Base-by-base conservation (phyloP, 2,888 invertebrate genomes). In the Caenorhabditis sp. region DNA sequence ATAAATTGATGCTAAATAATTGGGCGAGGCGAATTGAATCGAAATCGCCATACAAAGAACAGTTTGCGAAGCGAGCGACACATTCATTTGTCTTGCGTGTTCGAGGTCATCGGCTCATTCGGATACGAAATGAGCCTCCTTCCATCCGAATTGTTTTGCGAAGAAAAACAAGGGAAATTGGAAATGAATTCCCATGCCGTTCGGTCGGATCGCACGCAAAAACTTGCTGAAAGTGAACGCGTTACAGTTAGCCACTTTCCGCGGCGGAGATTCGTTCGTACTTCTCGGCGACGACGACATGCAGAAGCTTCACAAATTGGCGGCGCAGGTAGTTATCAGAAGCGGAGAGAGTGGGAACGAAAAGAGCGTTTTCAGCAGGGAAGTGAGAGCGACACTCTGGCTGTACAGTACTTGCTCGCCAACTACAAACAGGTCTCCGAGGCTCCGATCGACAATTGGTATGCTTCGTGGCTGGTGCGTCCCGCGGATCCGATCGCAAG, bases 211-310 rank as follows among this genome's bases (percentile, higher is more conserved):
- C 6, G 30, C 26, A 48, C n/a, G 48, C 26, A 20, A 17, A 17
- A 46, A 46, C 15, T 17, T 20, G 17, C 39, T 56, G 56, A 56
- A 56, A 56, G 41, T 43, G 39, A 55, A 39, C 32, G 17, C 27
- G 39, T 72, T 86, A 58, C 78, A 87, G 87, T 56, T 88, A 65
- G 87, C 85, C 8, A 86, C 86, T 15, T 88, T 83, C 70, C 83
- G 86, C 35, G 88, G 88, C 37, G 84, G 83, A n/a, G 83, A 81
- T 39, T 82, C 83, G 26, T 87, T 85, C 74, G 83, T 84, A 32
- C 79, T 84, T 24, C 56, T 86, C n/a, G 83, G 81, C 6, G 85
- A 87, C 37, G 83, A 84, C 37, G 88, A 88, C 62, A 85, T 86
- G 80, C 78, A 79, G 50, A 84, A 84, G 55, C 77, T 88, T 26